These are phyloP conservation scores for Halichondria panicea DNA, from an alignment of 37 sponge, comb jelly and placozoan species.

Conservation along the genomic window DNA sequence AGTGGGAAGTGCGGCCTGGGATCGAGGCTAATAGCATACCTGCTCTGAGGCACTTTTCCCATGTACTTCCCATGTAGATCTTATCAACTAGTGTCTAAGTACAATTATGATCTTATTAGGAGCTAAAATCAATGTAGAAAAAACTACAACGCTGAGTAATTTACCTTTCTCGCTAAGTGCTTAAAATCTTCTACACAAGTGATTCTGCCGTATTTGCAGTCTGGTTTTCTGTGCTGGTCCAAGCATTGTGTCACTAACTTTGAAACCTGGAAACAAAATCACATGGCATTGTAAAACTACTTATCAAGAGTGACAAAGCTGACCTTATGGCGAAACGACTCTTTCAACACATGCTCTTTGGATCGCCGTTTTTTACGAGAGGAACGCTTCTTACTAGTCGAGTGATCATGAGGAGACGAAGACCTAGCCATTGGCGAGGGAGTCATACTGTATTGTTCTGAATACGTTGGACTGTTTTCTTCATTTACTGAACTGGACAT, in stretches of 20 bases:
- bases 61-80: too few species aligned
- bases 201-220: conserved; percentile 93
- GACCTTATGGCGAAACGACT: conserved; percentile 50
- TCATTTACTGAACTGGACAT: too few species aligned
- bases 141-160: neutral
- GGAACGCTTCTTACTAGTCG: conserved; percentile 16
- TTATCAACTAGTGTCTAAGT: too few species aligned
- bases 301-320: neutral
- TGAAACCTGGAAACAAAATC: conserved; percentile 61
- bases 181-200: conserved; percentile 92
- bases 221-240: conserved; percentile 88
- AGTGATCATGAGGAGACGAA: neutral
- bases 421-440: too few species aligned
- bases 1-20: too few species aligned
- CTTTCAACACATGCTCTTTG: conserved; percentile 22
- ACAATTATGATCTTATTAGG: too few species aligned
- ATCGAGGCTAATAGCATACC: too few species aligned
- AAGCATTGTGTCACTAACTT: conserved; percentile 78
- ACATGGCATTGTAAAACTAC: neutral
- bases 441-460: too few species aligned
- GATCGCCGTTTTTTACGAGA: neutral
- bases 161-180: conserved; percentile 91
- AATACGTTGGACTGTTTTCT: too few species aligned
- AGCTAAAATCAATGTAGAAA: neutral
- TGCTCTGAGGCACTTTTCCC: too few species aligned